Evolutionary conservation across 2,113 vertebrate genomes (phyloP).

Genomic region (Paramormyrops kingsleyae): DNA sequence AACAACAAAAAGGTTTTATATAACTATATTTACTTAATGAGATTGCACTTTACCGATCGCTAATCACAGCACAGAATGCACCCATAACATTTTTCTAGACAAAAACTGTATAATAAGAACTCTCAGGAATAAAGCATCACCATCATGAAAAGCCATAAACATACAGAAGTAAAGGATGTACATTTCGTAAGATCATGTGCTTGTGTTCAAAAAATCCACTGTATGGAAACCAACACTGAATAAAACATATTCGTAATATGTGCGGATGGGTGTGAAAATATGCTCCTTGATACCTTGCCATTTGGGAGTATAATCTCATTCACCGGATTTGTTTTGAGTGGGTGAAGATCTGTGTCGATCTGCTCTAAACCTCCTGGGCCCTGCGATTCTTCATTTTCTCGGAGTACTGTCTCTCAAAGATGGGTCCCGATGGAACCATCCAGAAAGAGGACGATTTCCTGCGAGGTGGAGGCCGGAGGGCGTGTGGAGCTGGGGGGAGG

Average conservation of each 20-base stretch:
- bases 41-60: slow-evolving; percentile 71
- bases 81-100: slow-evolving; percentile 30
- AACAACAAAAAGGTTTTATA: slow-evolving; percentile 29
- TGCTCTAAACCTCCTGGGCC: slow-evolving; percentile 21
- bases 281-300: slow-evolving; percentile 26
- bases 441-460: slow-evolving; percentile 36
- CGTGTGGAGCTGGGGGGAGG: slow-evolving; percentile 38
- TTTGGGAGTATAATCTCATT: slow-evolving; percentile 34
- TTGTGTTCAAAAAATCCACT: slow-evolving; percentile 25
- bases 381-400: slow-evolving; percentile 11
- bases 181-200: slow-evolving; percentile 43
- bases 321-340: slow-evolving; percentile 29
- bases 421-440: slow-evolving; percentile 23
- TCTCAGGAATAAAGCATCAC: slow-evolving; percentile 6
- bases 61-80: slow-evolving; percentile 66
- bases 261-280: slow-evolving; percentile 18
- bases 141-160: slow-evolving; percentile 30
- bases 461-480: slow-evolving; percentile 41
- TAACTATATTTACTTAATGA: slow-evolving; percentile 54
- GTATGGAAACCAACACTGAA: slow-evolving; percentile 24
- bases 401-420: slow-evolving; percentile 11
- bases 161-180: slow-evolving; percentile 15
- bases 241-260: slow-evolving; percentile 16
- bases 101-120: slow-evolving; percentile 16
- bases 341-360: slow-evolving; percentile 26